Percentiles rank a stretch among this genome's conserved stretches.
These are phyloP conservation scores for Mormyrus proboscirostris DNA, from an alignment of 2,797 vertebrate species.

Conservation along the genomic window DNA sequence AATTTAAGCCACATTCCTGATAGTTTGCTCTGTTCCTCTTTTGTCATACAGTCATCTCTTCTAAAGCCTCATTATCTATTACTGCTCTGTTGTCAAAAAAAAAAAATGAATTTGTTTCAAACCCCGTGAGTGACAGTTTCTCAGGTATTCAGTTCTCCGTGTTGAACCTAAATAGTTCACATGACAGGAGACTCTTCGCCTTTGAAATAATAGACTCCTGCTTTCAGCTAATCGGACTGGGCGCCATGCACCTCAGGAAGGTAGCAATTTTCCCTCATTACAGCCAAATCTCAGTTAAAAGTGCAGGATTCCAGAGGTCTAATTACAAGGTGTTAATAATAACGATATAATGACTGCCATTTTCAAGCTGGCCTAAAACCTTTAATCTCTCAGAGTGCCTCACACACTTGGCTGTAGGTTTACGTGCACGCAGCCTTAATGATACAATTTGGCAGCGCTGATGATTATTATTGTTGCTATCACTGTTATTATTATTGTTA, in stretches of 20 bases:
- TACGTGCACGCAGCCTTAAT: conserved; percentile 65
- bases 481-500: conserved; percentile 53
- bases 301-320: conserved; percentile 89
- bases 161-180: conserved; percentile 62
- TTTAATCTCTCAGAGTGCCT: conserved; percentile 74
- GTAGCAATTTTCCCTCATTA: conserved; percentile 99
- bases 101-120: conserved; percentile 31
- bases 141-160: conserved; percentile 24
- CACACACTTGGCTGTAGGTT: conserved; percentile 75
- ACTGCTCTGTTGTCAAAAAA: conserved; percentile 5
- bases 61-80: not conserved
- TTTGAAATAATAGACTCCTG: conserved; percentile 75
- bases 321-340: conserved; percentile 99
- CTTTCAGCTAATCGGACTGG: conserved; percentile 85
- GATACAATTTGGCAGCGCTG: conserved; percentile 60
- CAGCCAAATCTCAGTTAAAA: conserved; percentile 94
- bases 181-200: conserved; percentile 70
- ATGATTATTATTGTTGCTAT: conserved; percentile 29
- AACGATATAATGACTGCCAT: conserved; percentile 98
- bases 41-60: not conserved
- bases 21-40: not conserved
- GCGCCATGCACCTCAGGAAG: conserved; percentile 92
- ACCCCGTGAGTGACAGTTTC: conserved; percentile 36
- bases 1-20: not conserved
- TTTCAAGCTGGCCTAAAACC: conserved; percentile 84